phyloP scores from a whole-genome alignment of 2,113 vertebrate genomes.

The Sorex fumeus region DNA sequence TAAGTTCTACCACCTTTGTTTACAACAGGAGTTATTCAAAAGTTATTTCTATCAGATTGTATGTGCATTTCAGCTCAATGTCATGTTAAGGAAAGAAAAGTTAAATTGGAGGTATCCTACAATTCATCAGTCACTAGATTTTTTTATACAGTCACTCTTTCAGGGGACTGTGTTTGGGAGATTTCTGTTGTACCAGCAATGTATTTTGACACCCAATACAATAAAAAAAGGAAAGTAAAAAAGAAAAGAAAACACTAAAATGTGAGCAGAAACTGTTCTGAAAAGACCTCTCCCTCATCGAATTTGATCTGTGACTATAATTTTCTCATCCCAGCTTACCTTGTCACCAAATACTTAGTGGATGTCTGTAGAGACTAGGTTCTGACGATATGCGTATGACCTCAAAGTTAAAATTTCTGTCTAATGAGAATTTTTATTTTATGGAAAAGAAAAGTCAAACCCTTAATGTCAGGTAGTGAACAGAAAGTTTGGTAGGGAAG shows the following conservation, averaged over 20 bases:
- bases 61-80: background rate
- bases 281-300: rapidly evolving
- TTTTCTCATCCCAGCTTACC: too few relatives aligned
- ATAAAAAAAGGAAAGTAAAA: too few relatives aligned
- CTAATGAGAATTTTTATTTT: background rate
- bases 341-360: background rate
- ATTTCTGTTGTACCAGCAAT: background rate
- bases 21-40: background rate
- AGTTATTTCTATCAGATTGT: background rate
- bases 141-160: background rate
- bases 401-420: background rate
- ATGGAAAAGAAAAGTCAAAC: background rate
- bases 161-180: rapidly evolving
- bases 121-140: background rate
- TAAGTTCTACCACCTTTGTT: too few relatives aligned
- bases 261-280: too few relatives aligned
- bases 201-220: too few relatives aligned
- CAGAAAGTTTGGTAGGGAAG: background rate
- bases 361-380: background rate
- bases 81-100: background rate
- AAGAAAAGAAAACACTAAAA: too few relatives aligned
- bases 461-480: background rate
- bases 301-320: rapidly evolving
- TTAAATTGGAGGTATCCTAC: background rate
- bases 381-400: background rate